Conservation (phyloP, 2,113 vertebrate species). For the Eira barbara region DNA sequence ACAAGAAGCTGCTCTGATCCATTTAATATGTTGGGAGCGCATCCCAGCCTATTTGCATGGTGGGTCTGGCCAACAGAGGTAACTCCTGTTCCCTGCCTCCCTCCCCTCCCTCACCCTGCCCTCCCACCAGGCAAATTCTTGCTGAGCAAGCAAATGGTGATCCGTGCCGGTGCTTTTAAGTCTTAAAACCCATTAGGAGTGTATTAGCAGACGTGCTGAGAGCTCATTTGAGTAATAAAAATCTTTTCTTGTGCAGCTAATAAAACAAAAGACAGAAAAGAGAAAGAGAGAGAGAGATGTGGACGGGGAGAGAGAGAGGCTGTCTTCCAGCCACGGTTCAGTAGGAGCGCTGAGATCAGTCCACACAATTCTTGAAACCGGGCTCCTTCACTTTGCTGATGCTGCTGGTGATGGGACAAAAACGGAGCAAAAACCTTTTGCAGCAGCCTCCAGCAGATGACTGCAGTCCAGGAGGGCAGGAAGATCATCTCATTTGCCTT, state of each 20-base stretch:
- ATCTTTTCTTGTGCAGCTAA: slow-evolving; percentile 76
- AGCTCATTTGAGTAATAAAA: slow-evolving; percentile 85
- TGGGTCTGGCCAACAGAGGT: slow-evolving; percentile 72
- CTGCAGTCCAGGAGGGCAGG: not conserved
- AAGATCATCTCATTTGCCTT: not conserved
- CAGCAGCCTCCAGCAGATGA: not conserved
- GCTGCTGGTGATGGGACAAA: not conserved
- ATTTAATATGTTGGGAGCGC: slow-evolving; percentile 73
- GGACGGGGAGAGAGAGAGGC: not conserved
- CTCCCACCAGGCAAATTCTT: slow-evolving; percentile 72
- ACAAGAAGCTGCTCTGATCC: slow-evolving; percentile 66
- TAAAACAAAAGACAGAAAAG: slow-evolving; percentile 66
- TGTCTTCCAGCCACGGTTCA: slow-evolving; percentile 1
- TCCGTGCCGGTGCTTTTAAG: slow-evolving; percentile 83
- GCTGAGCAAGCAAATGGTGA: slow-evolving; percentile 86
- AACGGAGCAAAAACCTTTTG: not conserved
- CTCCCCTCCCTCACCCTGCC: not conserved
- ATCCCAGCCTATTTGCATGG: slow-evolving; percentile 77
- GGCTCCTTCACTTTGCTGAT: not conserved
- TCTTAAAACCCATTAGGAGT: slow-evolving; percentile 87
- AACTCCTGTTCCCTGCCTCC: slow-evolving; percentile 57
- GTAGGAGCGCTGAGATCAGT: not conserved
- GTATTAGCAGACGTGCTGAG: slow-evolving; percentile 84
- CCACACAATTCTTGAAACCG: not conserved
- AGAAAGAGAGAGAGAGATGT: not conserved